Evolutionary conservation across 2,888 invertebrate genomes (phyloP), one percentile per base, ranked within the genome.

Genomic region (Priocnemis perturbator): DNA sequence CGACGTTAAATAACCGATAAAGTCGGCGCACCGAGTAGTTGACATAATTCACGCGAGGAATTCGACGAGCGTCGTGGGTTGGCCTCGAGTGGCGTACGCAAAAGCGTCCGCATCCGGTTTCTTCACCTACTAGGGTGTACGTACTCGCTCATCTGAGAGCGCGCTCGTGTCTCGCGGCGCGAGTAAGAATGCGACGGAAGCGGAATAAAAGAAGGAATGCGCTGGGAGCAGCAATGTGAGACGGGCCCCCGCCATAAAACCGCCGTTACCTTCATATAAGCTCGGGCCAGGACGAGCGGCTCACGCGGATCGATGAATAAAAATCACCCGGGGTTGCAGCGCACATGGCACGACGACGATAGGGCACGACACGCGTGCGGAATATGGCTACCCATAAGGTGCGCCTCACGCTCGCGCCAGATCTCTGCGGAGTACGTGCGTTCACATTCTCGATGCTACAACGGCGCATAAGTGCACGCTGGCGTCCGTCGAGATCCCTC

Each of bases 1-100:
- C 37, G 37, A 37, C 72, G 74, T 77, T 81, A 80, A 84, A 82
- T 82, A 84, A 79, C 74, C 78, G 76, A 84, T 83, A 82, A 81
- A 82, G 78, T 78, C 82, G 78, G 79, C 64, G 71, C 76, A 61
- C 57, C 65, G 67, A 72, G 79, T 81, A 74, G 69, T 47, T 67
- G 61, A 71, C 72, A 76, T 82, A 78, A 82, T 72, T 82, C 77
- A 79, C 64, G 70, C 64, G 44, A 62, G 71, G 14, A 11, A 37
- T 1, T 37, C 37, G 37, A 9, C 37, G 14, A 37, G 66, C 47
- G 17, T 50, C n/a, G 17, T n/a, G 17, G 14, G 50, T 19, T 14
- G 5, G 14, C n/a, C 14, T 50, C 17, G 50, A 17, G 50, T 50
- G 50, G 5, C 17, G 9, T 9, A 17, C 50, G 50, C 4, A 50